Conservation (phyloP, 2,113 vertebrate genomes). For the Pedionomus torquatus region DNA sequence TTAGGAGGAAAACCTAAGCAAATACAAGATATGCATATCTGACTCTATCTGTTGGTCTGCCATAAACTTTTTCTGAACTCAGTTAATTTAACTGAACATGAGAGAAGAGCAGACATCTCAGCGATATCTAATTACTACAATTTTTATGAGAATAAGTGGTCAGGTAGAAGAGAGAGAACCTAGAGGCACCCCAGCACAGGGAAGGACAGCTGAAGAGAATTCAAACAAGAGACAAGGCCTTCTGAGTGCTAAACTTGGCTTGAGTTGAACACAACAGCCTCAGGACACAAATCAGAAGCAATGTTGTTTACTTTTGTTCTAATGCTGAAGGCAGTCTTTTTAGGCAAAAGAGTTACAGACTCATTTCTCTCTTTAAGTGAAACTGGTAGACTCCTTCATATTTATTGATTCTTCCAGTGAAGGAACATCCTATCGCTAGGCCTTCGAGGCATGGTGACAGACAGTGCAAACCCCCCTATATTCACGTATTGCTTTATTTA, state of each 20-base stretch:
- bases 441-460: background rate
- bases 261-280: background rate
- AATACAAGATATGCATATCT: background rate
- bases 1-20: rapidly evolving
- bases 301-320: background rate
- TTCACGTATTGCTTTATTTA: background rate
- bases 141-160: background rate
- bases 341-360: background rate
- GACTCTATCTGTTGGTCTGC: background rate
- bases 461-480: background rate
- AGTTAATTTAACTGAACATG: background rate
- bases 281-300: background rate
- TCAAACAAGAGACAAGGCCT: background rate
- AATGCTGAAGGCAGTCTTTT: background rate
- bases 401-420: background rate
- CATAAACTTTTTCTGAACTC: background rate
- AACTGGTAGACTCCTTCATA: background rate
- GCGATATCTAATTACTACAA: background rate
- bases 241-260: background rate
- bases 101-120: background rate
- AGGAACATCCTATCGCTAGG: background rate
- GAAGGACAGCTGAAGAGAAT: background rate
- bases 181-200: background rate
- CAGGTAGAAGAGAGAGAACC: background rate
- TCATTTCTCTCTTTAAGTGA: background rate